Conservation (phyloP, 2,113 vertebrate species). For the Procavia capensis region DNA sequence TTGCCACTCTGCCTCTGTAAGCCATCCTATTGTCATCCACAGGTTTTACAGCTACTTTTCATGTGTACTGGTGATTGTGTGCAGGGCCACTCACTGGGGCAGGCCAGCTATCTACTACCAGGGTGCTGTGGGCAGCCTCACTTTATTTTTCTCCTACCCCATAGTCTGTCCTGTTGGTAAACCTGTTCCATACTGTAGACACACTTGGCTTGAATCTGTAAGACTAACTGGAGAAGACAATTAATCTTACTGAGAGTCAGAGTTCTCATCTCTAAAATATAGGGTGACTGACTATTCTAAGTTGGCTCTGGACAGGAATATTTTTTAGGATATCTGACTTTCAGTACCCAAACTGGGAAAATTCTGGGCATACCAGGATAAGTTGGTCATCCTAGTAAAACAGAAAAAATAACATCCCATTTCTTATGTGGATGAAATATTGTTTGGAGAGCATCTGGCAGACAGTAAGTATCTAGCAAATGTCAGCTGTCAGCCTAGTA, state of each 20-base stretch:
- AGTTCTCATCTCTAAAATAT: not conserved
- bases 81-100: not conserved
- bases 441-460: not conserved
- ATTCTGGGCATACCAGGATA: not conserved
- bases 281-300: not conserved
- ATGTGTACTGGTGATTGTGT: not conserved
- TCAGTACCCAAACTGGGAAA: not conserved
- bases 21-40: accelerated
- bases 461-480: not conserved
- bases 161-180: not conserved
- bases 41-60: not conserved
- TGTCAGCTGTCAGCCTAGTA: not conserved
- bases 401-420: not conserved
- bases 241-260: not conserved
- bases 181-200: not conserved
- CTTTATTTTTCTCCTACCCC: not conserved
- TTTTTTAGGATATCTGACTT: not conserved
- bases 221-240: not conserved
- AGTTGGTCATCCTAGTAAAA: not conserved
- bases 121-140: not conserved
- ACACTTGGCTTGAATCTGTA: not conserved
- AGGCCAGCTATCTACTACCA: not conserved
- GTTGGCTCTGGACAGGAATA: not conserved
- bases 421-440: not conserved
- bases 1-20: not conserved